Percentiles rank a stretch among this genome's conserved stretches.
Conservation (phyloP, 2,113 vertebrate genomes). For the Paraplagusia blochii region DNA sequence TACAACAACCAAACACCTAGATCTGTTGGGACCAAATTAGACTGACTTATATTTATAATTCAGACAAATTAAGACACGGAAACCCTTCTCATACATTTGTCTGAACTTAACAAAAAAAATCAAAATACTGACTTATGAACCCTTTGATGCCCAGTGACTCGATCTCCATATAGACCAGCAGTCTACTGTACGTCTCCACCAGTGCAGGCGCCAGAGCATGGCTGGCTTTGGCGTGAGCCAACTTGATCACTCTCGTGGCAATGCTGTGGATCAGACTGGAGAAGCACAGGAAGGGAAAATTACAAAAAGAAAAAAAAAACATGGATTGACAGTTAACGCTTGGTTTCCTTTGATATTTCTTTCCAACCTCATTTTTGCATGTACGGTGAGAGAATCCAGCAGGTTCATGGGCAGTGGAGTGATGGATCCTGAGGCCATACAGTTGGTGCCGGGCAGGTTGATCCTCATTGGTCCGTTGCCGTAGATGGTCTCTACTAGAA, state of each 20-base stretch:
- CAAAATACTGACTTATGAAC: slow-evolving; percentile 90
- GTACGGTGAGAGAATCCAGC: slow-evolving; percentile 95
- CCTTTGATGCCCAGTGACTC: slow-evolving; percentile 99
- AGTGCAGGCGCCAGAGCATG: slow-evolving; percentile 92
- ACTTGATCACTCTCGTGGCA: slow-evolving; percentile 95
- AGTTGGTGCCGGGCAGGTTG: slow-evolving; percentile 91
- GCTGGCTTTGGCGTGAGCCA: slow-evolving; percentile 95
- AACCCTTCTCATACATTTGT: no score
- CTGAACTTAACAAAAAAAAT: neutral
- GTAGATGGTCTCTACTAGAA: slow-evolving; percentile 97
- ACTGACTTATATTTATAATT: no score
- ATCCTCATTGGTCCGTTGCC: slow-evolving; percentile 90
- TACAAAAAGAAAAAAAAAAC: neutral
- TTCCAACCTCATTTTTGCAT: slow-evolving; percentile 99
- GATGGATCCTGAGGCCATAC: slow-evolving; percentile 90
- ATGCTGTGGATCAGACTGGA: slow-evolving; percentile 96
- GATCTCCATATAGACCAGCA: slow-evolving; percentile 99
- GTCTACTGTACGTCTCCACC: slow-evolving; percentile 95
- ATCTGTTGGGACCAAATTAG: no score
- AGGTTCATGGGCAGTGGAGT: slow-evolving; percentile 96
- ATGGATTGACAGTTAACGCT: neutral
- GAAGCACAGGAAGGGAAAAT: neutral
- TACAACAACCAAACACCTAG: no score
- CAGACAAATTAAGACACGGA: no score
- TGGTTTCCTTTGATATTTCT: neutral